Evolutionary conservation across 2,888 invertebrate species (phyloP).

Genomic region (Spatulosminthurus flaviceps): DNA sequence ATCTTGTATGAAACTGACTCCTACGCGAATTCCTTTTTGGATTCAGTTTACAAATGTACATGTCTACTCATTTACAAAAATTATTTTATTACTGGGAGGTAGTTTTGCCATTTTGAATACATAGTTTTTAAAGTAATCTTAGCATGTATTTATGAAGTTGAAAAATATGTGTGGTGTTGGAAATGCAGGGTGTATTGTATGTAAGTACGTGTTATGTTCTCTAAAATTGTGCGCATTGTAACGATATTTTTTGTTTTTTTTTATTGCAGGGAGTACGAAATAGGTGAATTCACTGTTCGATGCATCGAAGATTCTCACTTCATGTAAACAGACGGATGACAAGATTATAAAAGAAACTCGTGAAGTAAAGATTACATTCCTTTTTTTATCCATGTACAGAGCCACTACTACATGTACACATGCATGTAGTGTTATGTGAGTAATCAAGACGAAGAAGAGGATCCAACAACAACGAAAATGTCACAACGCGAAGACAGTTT

Average conservation of each 20-base stretch:
- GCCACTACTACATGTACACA: neutral
- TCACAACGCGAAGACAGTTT: conserved; percentile 90
- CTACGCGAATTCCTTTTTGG: too few species aligned
- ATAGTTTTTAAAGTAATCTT: too few species aligned
- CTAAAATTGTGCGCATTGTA: too few species aligned
- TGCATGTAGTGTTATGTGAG: conserved; percentile 18
- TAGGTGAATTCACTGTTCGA: conserved; percentile 5
- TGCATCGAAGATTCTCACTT: neutral
- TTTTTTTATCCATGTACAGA: neutral
- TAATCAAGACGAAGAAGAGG: conserved; percentile 5
- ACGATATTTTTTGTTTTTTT: neutral
- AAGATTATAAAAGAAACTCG: neutral
- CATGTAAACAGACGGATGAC: neutral
- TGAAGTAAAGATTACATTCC: conserved; percentile 14
- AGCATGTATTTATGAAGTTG: too few species aligned
- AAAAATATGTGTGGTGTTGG: too few species aligned
- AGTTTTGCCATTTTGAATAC: too few species aligned
- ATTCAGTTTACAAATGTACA: too few species aligned
- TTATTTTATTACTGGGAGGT: too few species aligned
- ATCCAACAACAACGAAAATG: conserved; percentile 71
- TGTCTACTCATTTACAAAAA: too few species aligned
- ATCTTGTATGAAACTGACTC: too few species aligned
- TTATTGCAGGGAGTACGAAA: neutral
- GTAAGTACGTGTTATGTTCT: too few species aligned
- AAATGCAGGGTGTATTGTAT: too few species aligned